These are phyloP conservation scores for Parapristionchus giblindavisi DNA, from an alignment of 2,888 invertebrate species.

Conservation along the genomic window DNA sequence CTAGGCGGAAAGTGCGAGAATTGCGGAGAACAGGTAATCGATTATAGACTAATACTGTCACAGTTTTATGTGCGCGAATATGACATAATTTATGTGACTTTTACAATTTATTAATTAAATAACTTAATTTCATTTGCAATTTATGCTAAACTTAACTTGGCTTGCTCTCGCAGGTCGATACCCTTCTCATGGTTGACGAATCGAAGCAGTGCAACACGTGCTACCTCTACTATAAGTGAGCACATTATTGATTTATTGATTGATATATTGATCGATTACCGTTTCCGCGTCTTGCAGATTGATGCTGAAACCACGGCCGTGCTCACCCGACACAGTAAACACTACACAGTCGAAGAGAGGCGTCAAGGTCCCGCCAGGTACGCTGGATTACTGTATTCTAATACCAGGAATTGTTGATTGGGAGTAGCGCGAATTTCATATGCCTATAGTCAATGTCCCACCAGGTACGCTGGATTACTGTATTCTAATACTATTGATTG, in stretches of 20 bases:
- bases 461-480: no score
- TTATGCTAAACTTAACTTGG: neutral
- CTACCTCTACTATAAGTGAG: conserved; percentile 37
- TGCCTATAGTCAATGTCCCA: no score
- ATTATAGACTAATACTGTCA: neutral
- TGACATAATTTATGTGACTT: no score
- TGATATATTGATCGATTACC: neutral
- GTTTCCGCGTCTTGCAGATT: conserved; percentile 10
- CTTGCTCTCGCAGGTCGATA: conserved; percentile 5
- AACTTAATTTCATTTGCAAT: neutral
- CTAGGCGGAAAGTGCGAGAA: conserved; percentile 27
- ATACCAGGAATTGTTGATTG: no score
- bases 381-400: neutral
- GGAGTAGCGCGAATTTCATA: no score
- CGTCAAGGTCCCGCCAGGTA: conserved; percentile 9
- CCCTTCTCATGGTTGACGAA: conserved; percentile 26
- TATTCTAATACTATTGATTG: no score
- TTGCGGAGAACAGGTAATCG: conserved; percentile 20
- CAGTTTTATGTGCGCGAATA: no score
- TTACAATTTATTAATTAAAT: neutral
- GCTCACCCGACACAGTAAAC: neutral
- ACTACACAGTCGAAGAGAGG: neutral
- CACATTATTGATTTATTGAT: conserved; percentile 1
- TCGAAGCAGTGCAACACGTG: conserved; percentile 39
- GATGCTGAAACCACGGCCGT: conserved; percentile 32